phyloP scores from a whole-genome alignment of 2,797 vertebrate genomes.

The Channallabes apus region DNA sequence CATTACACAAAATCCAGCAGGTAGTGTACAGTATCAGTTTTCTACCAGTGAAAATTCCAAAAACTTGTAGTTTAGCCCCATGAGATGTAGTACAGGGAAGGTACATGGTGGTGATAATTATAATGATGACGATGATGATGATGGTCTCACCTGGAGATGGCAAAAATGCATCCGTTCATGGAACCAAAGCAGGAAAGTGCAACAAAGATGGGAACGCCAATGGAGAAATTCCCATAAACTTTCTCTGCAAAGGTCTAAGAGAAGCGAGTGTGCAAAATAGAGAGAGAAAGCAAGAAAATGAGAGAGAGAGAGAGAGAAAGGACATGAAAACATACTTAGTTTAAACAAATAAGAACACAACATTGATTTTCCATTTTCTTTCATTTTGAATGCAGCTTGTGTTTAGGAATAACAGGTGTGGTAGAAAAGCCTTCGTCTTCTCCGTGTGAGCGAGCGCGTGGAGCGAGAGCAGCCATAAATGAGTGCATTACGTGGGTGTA shows the following conservation, averaged over 20 bases:
- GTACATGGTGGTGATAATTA: background rate
- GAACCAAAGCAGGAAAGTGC: conserved; percentile 92
- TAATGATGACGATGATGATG: too few species aligned
- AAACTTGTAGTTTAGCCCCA: too few species aligned
- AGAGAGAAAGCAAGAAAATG: conserved; percentile 1
- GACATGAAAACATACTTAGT: conserved; percentile 22
- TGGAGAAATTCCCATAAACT: conserved; percentile 85
- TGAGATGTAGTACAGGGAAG: background rate
- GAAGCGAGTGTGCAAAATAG: conserved; percentile 23
- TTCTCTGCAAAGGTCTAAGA: conserved; percentile 88
- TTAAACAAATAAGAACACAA: conserved; percentile 43
- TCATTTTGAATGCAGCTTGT: conserved; percentile 40
- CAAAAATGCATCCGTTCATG: conserved; percentile 90
- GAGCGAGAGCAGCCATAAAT: conserved; percentile 46
- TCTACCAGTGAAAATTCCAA: background rate
- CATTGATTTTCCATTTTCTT: conserved; percentile 51
- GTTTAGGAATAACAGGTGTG: conserved; percentile 55
- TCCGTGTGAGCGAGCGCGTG: conserved; percentile 33
- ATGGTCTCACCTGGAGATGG: conserved; percentile 84
- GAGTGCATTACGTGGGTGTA: conserved; percentile 52
- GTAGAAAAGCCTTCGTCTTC: conserved; percentile 44
- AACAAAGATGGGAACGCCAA: conserved; percentile 88
- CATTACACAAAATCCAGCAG: background rate
- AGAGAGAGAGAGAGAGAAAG: background rate
- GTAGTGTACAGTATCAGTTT: background rate